Evolutionary conservation across 2,797 vertebrate species (phyloP), one percentile per base, ranked within the genome.

Genomic region (Enteromius anoplus): DNA sequence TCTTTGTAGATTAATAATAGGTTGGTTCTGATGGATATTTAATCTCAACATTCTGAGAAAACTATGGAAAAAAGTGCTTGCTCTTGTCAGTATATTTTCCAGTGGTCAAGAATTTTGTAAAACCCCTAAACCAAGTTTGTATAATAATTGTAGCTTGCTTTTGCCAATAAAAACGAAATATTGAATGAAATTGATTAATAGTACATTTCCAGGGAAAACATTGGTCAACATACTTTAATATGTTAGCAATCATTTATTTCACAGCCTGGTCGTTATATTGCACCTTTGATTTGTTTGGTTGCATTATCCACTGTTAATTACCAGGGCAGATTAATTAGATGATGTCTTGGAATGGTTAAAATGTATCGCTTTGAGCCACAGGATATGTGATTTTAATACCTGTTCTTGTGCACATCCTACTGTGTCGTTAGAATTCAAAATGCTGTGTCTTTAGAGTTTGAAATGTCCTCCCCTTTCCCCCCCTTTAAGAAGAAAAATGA

Each of bases 261-360:
- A 58, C 51, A 42, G 76, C 32, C 68, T 55, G 15, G 65, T 70
- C 42, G 51, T 9, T 71, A 45, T 34, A 53, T 80, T 64, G 7
- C 26, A 66, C 55, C 58, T 82, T 83, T 49, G 71, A 82, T 84
- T 80, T 88, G 87, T 73, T 84, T 76, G 80, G 80, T 86, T 83
- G 82, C 58, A 82, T 86, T 82, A 81, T 86, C 62, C 65, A 86
- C 84, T 87, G 85, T 91, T 88, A 88, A 92, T 93, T 92, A 94
- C 93, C 91, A 90, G 90, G 87, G 85, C 90, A 87, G 91, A 90
- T 92, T 93, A 91, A 91, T 87, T 37, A 60, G 49, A 70, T 40
- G 40, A 26, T 29, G 9, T 81, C 64, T 82, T 73, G 19, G 58
- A 60, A 83, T 77, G 73, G 37, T 70, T 76, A 65, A 62, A 40